phyloP scores from a whole-genome alignment of 2,888 invertebrate species.

The Homarus gammarus region DNA sequence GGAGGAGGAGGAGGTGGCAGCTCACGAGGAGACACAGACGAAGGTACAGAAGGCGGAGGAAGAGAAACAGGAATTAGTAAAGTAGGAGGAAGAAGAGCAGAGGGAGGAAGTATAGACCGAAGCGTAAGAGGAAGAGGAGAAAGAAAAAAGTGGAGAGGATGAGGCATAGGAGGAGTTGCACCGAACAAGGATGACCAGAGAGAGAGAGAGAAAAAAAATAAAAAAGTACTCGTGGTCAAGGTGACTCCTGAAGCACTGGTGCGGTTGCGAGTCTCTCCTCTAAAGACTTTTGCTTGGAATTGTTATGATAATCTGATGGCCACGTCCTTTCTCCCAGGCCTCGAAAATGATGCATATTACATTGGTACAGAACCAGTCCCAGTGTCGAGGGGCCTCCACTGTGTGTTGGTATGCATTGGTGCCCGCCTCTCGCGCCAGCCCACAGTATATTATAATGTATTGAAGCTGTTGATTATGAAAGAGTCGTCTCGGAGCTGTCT shows the following conservation, averaged over 20 bases:
- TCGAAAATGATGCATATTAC: neutral
- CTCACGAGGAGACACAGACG: neutral
- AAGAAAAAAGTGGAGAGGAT: neutral
- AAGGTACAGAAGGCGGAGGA: neutral
- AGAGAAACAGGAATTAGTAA: neutral
- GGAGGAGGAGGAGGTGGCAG: neutral
- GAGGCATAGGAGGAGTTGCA: too few species aligned
- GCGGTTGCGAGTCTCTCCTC: neutral
- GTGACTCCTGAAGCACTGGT: neutral
- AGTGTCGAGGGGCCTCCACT: neutral
- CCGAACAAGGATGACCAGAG: neutral
- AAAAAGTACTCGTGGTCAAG: neutral
- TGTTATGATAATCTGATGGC: slow-evolving; percentile 13
- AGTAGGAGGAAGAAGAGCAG: neutral
- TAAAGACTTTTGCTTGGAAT: neutral
- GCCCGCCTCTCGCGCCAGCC: neutral
- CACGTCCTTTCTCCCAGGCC: neutral
- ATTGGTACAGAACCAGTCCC: neutral
- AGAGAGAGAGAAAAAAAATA: too few species aligned
- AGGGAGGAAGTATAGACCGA: too few species aligned
- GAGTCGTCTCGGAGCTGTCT: neutral
- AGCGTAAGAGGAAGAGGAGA: too few species aligned
- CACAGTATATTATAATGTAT: neutral
- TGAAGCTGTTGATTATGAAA: neutral
- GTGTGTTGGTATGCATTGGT: neutral